Evolutionary conservation across 2,888 invertebrate species (phyloP).

Genomic region (Hybos culiciformis): DNA sequence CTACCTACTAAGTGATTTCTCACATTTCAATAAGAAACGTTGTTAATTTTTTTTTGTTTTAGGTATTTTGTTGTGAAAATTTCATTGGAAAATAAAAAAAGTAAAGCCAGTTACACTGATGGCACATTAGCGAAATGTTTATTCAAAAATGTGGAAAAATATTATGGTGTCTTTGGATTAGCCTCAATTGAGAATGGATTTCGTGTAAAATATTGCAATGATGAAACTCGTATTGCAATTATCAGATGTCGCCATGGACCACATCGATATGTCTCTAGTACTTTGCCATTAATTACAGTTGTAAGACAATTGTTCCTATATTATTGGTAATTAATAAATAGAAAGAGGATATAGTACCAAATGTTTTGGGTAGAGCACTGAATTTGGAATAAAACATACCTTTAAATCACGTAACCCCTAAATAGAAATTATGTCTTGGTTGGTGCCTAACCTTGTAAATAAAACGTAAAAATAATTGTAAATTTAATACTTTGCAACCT

Average conservation of each 20-base stretch:
- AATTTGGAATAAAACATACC: no score
- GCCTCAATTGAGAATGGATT: conserved; percentile 59
- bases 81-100: conserved; percentile 23
- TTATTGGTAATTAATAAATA: not conserved
- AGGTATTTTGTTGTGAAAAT: conserved; percentile 61
- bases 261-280: conserved; percentile 53
- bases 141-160: conserved; percentile 47
- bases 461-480: not conserved
- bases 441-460: no score
- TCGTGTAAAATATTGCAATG: conserved; percentile 65
- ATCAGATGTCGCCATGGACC: conserved; percentile 61
- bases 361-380: no score
- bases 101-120: conserved; percentile 36
- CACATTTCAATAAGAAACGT: not conserved
- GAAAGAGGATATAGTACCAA: no score
- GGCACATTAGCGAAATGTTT: conserved; percentile 35
- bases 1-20: conserved; percentile 4
- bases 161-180: conserved; percentile 64
- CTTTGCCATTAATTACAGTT: conserved; percentile 53
- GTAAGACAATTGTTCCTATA: conserved; percentile 17
- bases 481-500: no score
- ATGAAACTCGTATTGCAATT: conserved; percentile 58
- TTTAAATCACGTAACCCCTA: no score
- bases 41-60: conserved; percentile 7
- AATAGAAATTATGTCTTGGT: no score